phyloP scores from a whole-genome alignment of 1,140 invertebrate species.

The Zaprionus ornatus region DNA sequence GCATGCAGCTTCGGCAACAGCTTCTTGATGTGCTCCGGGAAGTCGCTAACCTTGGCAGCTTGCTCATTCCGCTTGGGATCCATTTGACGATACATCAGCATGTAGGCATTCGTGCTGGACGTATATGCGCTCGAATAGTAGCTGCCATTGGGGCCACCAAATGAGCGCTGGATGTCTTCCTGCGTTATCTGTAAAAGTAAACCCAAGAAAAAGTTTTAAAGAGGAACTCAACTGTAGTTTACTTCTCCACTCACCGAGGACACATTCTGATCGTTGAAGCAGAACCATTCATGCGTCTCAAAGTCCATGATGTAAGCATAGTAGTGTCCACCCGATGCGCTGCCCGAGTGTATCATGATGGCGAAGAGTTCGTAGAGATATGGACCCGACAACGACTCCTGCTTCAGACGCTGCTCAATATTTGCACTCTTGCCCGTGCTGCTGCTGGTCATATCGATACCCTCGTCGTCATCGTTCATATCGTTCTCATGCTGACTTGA shows the following conservation, averaged over 20 bases:
- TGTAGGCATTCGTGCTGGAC: conserved; percentile 96
- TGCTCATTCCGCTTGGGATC: conserved; percentile 89
- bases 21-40: conserved; percentile 90
- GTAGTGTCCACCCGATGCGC: conserved; percentile 96
- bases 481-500: conserved; percentile 81
- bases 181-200: conserved; percentile 87
- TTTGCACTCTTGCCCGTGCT: conserved; percentile 82
- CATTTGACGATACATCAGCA: conserved; percentile 96
- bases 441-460: conserved; percentile 87
- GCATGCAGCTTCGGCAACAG: conserved; percentile 88
- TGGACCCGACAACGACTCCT: conserved; percentile 85
- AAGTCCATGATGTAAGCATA: conserved; percentile 97
- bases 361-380: conserved; percentile 95
- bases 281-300: conserved; percentile 90
- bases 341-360: conserved; percentile 97
- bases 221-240: too few relatives aligned
- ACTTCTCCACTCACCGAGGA: conserved; percentile 84
- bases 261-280: conserved; percentile 93
- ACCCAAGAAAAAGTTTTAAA: not conserved
- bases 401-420: conserved; percentile 55
- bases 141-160: conserved; percentile 88
- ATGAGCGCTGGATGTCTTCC: conserved; percentile 93
- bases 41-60: conserved; percentile 88
- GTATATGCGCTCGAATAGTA: conserved; percentile 91
- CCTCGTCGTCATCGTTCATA: conserved; percentile 86